Conservation (phyloP, 2,888 invertebrate genomes). For the Eudemis profundana region DNA sequence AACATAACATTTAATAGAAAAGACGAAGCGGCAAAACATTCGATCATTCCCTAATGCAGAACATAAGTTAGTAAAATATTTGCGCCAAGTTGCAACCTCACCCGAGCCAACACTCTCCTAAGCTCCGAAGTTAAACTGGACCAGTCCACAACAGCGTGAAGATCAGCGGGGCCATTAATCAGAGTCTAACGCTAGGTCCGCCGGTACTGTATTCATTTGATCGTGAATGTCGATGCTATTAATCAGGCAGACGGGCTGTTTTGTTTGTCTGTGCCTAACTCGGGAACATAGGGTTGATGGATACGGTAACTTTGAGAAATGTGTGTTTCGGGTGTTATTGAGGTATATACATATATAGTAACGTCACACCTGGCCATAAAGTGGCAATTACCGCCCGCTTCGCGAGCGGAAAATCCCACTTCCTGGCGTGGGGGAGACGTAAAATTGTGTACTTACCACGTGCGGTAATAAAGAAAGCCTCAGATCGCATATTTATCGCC, state of each 20-base stretch:
- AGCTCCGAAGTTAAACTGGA: slow-evolving; percentile 30
- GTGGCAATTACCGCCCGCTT: too few relatives aligned
- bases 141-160: slow-evolving; percentile 32
- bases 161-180: slow-evolving; percentile 44
- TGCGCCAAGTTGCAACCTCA: slow-evolving; percentile 24
- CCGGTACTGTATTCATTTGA: slow-evolving; percentile 73
- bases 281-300: neutral
- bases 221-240: slow-evolving; percentile 71
- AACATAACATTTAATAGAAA: too few relatives aligned
- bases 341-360: too few relatives aligned
- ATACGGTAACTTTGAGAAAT: slow-evolving; percentile 23
- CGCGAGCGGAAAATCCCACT: too few relatives aligned
- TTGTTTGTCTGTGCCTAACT: slow-evolving; percentile 66
- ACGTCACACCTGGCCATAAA: too few relatives aligned
- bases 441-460: too few relatives aligned
- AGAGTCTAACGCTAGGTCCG: slow-evolving; percentile 50
- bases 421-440: too few relatives aligned
- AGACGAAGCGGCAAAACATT: too few relatives aligned
- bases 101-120: slow-evolving; percentile 20
- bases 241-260: slow-evolving; percentile 74
- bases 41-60: neutral
- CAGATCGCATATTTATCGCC: too few relatives aligned
- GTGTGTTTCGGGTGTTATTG: neutral
- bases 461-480: too few relatives aligned
- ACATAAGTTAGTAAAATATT: slow-evolving; percentile 13